Evolutionary conservation across 1,140 invertebrate genomes (phyloP).

Genomic region (Hirudo medicinalis): DNA sequence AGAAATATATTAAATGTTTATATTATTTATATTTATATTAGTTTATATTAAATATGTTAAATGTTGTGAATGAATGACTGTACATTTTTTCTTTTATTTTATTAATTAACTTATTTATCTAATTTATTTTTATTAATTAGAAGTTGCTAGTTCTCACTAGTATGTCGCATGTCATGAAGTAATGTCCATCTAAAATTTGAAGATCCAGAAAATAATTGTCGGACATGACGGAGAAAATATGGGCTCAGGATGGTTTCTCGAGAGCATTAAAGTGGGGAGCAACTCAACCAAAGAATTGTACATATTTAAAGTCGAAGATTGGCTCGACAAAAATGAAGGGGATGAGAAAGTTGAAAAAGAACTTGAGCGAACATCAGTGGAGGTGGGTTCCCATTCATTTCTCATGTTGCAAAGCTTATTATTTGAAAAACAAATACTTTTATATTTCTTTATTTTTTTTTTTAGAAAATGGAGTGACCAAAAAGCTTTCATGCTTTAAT

Average conservation of each 20-base stretch:
- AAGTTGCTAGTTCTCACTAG: background rate
- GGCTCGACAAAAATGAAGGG: conserved; percentile 36
- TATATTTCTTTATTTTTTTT: background rate
- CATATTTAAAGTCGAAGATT: conserved; percentile 37
- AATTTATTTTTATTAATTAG: background rate
- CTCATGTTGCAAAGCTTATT: background rate
- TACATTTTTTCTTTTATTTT: background rate
- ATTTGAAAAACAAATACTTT: background rate
- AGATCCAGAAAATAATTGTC: conserved; percentile 38
- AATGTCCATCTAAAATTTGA: background rate
- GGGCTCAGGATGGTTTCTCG: conserved; percentile 39
- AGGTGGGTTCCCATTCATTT: background rate
- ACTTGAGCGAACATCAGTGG: conserved; percentile 15
- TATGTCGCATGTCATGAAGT: background rate
- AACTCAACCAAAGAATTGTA: conserved; percentile 33
- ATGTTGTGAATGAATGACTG: background rate
- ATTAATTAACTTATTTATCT: background rate
- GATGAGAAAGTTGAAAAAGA: conserved; percentile 36
- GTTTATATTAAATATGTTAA: background rate
- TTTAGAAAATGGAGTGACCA: conserved; percentile 2
- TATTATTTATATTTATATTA: too few relatives aligned
- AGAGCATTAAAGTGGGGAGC: conserved; percentile 36
- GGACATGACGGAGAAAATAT: conserved; percentile 35
- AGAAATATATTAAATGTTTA: background rate
- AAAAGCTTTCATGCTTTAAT: background rate